phyloP scores from a whole-genome alignment of 2,113 vertebrate genomes.

The Macheiramphus alcinus region DNA sequence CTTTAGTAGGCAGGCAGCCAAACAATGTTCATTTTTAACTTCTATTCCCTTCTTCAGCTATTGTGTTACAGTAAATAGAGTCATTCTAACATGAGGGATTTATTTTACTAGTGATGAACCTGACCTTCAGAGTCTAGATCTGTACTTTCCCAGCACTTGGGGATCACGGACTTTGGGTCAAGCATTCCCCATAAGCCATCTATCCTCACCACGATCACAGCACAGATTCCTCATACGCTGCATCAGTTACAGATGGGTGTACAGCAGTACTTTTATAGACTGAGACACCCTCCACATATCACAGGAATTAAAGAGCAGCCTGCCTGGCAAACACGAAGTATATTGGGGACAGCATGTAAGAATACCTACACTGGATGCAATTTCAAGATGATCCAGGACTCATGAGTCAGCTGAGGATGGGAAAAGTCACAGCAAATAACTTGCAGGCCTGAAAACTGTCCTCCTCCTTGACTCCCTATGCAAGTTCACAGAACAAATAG shows the following conservation, averaged over 20 bases:
- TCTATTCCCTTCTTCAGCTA: neutral
- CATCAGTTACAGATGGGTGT: neutral
- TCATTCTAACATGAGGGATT: neutral
- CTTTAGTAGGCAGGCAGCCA: neutral
- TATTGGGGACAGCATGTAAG: neutral
- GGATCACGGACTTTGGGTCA: neutral
- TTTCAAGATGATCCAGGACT: neutral
- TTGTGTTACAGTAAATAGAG: neutral
- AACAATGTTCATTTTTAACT: neutral
- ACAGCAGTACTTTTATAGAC: neutral
- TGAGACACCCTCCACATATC: neutral
- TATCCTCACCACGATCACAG: neutral
- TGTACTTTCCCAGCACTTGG: neutral
- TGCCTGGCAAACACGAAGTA: neutral
- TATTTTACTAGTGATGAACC: neutral
- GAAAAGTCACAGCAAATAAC: neutral
- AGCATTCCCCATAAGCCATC: neutral
- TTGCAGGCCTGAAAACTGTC: neutral
- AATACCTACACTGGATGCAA: neutral
- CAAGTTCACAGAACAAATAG: neutral
- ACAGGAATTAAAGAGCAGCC: neutral
- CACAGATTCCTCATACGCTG: neutral
- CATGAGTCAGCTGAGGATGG: neutral
- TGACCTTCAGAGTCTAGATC: neutral
- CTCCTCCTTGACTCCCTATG: neutral